Conservation (phyloP, 1,140 invertebrate genomes). For the Nautilus pompilius region DNA sequence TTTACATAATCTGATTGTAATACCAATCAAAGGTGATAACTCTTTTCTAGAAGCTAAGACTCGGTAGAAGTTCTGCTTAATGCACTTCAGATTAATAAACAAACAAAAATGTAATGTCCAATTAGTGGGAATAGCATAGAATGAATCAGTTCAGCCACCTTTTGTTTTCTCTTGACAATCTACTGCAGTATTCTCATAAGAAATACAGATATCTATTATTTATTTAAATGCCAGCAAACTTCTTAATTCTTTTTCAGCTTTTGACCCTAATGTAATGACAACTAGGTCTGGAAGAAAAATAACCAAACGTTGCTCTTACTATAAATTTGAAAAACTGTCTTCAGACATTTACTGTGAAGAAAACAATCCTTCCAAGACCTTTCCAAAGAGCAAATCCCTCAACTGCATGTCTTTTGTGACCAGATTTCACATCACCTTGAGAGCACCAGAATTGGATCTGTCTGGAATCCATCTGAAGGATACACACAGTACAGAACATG, state of each 20-base stretch:
- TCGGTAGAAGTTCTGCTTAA: too few species aligned
- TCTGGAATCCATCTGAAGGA: slow-evolving; percentile 17
- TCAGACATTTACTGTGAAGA: background rate
- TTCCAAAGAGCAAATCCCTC: background rate
- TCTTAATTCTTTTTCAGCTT: slow-evolving; percentile 29
- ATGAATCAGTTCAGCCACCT: too few species aligned
- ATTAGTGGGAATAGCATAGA: too few species aligned
- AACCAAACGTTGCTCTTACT: background rate
- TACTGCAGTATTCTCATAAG: too few species aligned
- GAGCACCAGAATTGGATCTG: slow-evolving; percentile 21
- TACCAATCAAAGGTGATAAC: too few species aligned
- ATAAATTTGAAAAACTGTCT: background rate
- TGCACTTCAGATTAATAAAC: too few species aligned
- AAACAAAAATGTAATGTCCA: too few species aligned
- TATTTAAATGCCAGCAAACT: too few species aligned
- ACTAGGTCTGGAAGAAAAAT: slow-evolving; percentile 24
- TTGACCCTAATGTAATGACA: slow-evolving; percentile 34
- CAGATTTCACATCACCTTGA: slow-evolving; percentile 21
- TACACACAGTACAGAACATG: background rate
- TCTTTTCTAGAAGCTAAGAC: too few species aligned
- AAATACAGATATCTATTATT: too few species aligned
- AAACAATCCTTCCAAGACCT: background rate
- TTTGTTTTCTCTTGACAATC: too few species aligned
- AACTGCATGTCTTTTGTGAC: slow-evolving; percentile 34
- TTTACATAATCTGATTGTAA: too few species aligned